Evolutionary conservation across 2,113 vertebrate genomes (phyloP).

Genomic region (Elaphurus davidianus): DNA sequence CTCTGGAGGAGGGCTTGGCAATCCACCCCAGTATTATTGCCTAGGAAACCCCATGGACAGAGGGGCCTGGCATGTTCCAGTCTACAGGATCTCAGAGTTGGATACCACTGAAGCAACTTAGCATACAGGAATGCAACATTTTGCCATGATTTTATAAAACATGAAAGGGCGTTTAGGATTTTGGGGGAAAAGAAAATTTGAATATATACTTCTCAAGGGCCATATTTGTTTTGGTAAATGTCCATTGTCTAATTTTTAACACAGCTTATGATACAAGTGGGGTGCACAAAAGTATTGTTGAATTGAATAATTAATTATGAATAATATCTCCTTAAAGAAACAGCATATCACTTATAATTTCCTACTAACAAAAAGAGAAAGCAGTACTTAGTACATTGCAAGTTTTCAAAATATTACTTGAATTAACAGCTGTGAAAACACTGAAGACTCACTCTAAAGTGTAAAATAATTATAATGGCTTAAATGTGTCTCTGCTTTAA

Average conservation of each 20-base stretch:
- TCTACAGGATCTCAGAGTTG: not conserved
- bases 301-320: not conserved
- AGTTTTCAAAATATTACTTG: not conserved
- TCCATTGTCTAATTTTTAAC: not conserved
- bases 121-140: not conserved
- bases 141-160: not conserved
- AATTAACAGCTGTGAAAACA: not conserved
- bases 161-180: not conserved
- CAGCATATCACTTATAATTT: not conserved
- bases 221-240: not conserved
- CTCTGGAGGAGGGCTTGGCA: not conserved
- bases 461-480: not conserved
- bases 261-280: not conserved
- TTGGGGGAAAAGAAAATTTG: not conserved
- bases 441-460: not conserved
- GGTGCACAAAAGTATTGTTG: not conserved
- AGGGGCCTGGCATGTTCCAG: too few relatives aligned
- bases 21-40: not conserved
- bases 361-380: not conserved
- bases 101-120: not conserved
- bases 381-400: not conserved
- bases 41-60: not conserved
- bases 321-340: not conserved
- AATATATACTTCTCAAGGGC: not conserved
- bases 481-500: not conserved